Evolutionary conservation across 1,140 invertebrate genomes (phyloP), one percentile per base, ranked within the genome.

Genomic region (Mamestra configurata): DNA sequence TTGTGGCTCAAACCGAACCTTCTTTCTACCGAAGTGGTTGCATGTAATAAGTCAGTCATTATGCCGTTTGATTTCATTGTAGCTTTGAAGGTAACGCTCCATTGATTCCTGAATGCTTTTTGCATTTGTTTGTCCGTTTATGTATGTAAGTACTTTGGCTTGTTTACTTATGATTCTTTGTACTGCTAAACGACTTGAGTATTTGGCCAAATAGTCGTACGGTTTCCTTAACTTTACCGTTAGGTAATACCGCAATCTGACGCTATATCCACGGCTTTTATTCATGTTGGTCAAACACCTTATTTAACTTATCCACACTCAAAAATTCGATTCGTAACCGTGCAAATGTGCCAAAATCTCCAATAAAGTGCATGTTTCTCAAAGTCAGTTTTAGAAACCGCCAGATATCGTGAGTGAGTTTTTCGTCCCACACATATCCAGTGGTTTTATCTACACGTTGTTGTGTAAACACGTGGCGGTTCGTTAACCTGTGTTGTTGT

Each of bases 391-490:
- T 22, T 57, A 57, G 53, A 57, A 55, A 24, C 53, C 3, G 22
- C 53, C 53, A 27, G 27, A 10, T 13, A 24, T 57, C 10, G 22
- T 57, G 4, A 61, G 57, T 24, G 37, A 40, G 59, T 64, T 5
- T 40, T 15, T 55, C 55, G 57, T 35, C 73, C 55, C 57, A 76
- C 73, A 51, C 59, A 68, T 20, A 53, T 55, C 46, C 61, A 77
- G 24, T 46, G 27, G 75, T 77, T 77, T 68, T 68, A 77, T 55
- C 53, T 59, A 61, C 73, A 22, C 35, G 72, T 77, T 79, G 61
- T 82, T 82, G 80, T 80, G 81, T 77, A 79, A 82, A 82, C 80
- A 82, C 77, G 77, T 79, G 80, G 27, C 68, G 71, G 80, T 82
- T 82, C 80, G 77, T 82, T 79, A 75, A 79, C 80, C 77, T 79